These are phyloP conservation scores for Agelastica alni DNA, from an alignment of 2,888 invertebrate species.

Conservation along the genomic window DNA sequence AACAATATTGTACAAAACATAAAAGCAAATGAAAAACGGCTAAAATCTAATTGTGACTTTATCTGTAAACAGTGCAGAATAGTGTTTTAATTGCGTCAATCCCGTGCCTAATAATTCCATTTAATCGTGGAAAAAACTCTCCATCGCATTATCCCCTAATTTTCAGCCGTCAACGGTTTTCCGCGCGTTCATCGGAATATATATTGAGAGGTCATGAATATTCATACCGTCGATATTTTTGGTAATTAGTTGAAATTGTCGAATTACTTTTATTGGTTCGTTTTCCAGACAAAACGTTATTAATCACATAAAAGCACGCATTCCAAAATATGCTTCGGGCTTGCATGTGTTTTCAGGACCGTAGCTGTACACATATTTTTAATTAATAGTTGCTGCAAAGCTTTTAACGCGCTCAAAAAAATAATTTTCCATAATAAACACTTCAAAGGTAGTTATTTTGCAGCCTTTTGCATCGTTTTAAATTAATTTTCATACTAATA, in stretches of 20 bases:
- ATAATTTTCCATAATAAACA: no score
- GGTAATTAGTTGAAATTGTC: conserved; percentile 29
- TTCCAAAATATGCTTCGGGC: conserved; percentile 13
- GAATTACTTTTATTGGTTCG: conserved; percentile 31
- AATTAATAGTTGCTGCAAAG: no score
- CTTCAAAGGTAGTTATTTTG: no score
- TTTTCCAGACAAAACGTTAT: conserved; percentile 25
- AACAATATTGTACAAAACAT: background rate
- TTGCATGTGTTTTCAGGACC: conserved; percentile 1
- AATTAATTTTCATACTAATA: no score
- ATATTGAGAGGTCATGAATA: conserved; percentile 26
- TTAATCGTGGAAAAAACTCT: conserved; percentile 20
- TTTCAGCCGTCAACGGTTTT: conserved; percentile 19
- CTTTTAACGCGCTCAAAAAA: no score
- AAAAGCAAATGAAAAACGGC: conserved; percentile 10
- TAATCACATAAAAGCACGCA: conserved; percentile 27
- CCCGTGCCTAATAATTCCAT: conserved; percentile 21
- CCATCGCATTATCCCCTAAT: conserved; percentile 20
- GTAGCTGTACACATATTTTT: no score
- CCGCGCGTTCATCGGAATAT: conserved; percentile 10
- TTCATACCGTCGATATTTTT: conserved; percentile 28
- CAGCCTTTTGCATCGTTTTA: no score
- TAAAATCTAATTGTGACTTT: conserved; percentile 18
- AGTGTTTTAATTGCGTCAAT: conserved; percentile 24
- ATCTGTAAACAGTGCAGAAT: conserved; percentile 20